Conservation (phyloP, 2,888 invertebrate genomes). For the Pristionchus arcanus region DNA sequence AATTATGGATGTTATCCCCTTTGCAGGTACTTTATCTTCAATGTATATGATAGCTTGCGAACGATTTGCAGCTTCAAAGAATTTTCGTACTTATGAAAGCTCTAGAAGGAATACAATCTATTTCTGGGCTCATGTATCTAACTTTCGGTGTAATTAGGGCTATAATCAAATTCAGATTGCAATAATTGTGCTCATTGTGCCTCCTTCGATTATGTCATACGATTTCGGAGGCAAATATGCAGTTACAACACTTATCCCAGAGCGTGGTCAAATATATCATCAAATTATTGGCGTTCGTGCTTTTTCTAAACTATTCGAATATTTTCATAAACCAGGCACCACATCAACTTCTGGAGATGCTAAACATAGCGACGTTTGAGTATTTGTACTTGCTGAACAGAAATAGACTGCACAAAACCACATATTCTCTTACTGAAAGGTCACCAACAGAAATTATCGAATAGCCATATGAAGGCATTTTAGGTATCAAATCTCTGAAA, state of each 20-base stretch:
- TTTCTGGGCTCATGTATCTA: neutral
- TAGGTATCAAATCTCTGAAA: conserved; percentile 6
- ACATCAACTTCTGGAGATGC: neutral
- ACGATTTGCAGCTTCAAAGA: neutral
- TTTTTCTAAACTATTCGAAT: neutral
- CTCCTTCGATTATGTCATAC: neutral
- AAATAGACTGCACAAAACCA: neutral
- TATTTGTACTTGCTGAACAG: neutral
- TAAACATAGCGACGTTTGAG: neutral
- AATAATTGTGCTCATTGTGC: neutral
- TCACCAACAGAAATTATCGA: neutral
- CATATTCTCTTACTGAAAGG: neutral
- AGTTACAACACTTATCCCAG: neutral
- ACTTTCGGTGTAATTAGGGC: no score
- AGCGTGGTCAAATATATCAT: neutral
- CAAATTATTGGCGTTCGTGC: neutral
- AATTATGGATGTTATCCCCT: neutral
- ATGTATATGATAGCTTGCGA: neutral
- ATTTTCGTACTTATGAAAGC: neutral
- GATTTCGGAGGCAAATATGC: neutral
- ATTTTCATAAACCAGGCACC: neutral
- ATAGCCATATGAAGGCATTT: neutral
- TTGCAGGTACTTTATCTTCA: neutral
- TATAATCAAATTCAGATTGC: neutral
- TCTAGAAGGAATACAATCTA: neutral